A percentile compares a stretch with the other conserved stretches of the same genome.
phyloP scores from a whole-genome alignment of 2,888 invertebrate species.

The Acrobasis suavella region DNA sequence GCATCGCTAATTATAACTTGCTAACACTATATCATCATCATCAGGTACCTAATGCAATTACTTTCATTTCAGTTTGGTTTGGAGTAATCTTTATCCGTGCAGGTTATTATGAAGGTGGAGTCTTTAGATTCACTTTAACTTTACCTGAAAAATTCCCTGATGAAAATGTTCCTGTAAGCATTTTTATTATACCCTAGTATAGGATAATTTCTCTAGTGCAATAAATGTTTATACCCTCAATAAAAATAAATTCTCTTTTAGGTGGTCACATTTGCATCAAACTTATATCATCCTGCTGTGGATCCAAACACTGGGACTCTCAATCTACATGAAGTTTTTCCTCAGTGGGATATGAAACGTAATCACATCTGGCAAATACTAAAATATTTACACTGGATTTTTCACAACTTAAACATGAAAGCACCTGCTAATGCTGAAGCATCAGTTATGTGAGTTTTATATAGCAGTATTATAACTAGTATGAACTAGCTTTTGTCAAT shows the following conservation, averaged over 20 bases:
- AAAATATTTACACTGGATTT: conserved; percentile 91
- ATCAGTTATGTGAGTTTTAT: conserved; percentile 84
- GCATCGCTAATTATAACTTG: not conserved
- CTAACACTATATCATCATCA: not conserved
- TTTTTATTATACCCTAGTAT: not conserved
- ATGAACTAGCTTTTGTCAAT: not conserved
- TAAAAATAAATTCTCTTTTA: conserved; percentile 51
- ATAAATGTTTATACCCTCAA: not conserved
- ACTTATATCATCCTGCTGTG: conserved; percentile 93
- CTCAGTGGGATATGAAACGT: conserved; percentile 91
- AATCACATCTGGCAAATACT: conserved; percentile 95
- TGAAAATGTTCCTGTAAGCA: conserved; percentile 87
- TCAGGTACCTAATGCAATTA: conserved; percentile 6
- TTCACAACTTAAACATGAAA: conserved; percentile 90
- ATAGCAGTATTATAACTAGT: conserved; percentile 23
- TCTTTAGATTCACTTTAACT: conserved; percentile 93
- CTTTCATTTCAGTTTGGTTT: conserved; percentile 90
- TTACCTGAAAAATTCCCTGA: conserved; percentile 95
- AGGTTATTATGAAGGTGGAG: conserved; percentile 94
- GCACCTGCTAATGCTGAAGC: conserved; percentile 88
- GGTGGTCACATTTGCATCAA: conserved; percentile 91
- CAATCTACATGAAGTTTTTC: conserved; percentile 90
- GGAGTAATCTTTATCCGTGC: conserved; percentile 94
- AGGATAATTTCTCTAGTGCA: not conserved
- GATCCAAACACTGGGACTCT: conserved; percentile 89